Percentiles rank a stretch among this genome's conserved stretches.
Evolutionary conservation across 2,888 invertebrate genomes (phyloP).

Genomic region (Pegoplata infirma): DNA sequence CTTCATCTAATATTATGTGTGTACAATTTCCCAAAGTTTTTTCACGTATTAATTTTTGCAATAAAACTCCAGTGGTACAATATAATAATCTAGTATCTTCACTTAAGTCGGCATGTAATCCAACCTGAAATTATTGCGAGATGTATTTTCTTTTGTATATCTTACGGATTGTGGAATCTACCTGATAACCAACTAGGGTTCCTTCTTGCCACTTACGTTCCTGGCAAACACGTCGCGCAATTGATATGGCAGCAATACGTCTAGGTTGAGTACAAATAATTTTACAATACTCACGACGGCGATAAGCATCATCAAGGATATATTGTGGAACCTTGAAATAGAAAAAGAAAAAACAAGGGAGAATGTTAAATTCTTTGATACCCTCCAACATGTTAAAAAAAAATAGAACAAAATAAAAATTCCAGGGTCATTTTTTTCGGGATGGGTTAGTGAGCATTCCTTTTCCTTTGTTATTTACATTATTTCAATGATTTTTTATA

Average conservation of each 20-base stretch:
- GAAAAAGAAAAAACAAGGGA: background rate
- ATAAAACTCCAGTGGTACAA: slow-evolving; percentile 92
- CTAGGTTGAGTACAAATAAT: slow-evolving; percentile 96
- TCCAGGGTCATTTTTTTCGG: no score
- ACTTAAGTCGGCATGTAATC: slow-evolving; percentile 67
- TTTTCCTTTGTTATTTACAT: no score
- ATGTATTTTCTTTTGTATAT: no score
- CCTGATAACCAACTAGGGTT: slow-evolving; percentile 93
- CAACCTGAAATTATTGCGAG: slow-evolving; percentile 66
- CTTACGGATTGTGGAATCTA: slow-evolving; percentile 73
- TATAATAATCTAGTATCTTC: slow-evolving; percentile 86
- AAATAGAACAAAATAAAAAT: no score
- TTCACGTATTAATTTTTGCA: slow-evolving; percentile 85
- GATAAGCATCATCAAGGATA: slow-evolving; percentile 88
- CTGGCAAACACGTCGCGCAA: slow-evolving; percentile 89
- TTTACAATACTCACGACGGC: slow-evolving; percentile 84
- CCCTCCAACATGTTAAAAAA: no score
- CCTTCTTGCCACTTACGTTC: slow-evolving; percentile 92
- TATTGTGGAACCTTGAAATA: slow-evolving; percentile 87
- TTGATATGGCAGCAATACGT: slow-evolving; percentile 93
- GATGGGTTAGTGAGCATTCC: no score
- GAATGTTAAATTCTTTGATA: no score
- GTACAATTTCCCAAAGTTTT: slow-evolving; percentile 89
- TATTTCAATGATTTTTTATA: no score
- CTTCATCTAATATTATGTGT: slow-evolving; percentile 95